Evolutionary conservation across 2,113 vertebrate species (phyloP).

Genomic region (Hepsetus odoe): DNA sequence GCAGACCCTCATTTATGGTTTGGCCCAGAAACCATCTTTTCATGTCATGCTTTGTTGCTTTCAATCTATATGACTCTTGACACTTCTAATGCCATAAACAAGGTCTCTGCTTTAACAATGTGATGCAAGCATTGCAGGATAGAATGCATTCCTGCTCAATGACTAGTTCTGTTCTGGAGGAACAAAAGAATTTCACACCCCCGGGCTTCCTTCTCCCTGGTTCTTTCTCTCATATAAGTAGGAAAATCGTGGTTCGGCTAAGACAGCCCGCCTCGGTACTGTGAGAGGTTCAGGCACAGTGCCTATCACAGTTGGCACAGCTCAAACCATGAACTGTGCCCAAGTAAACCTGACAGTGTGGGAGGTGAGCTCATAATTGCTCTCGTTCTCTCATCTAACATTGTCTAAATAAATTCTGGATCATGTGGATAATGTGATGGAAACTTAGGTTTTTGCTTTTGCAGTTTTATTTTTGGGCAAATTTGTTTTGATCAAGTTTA

Average conservation of each 20-base stretch:
- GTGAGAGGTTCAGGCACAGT: not conserved
- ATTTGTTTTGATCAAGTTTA: not conserved
- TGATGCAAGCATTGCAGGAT: constrained; percentile 52
- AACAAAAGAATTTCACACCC: constrained; percentile 34
- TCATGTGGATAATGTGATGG: not conserved
- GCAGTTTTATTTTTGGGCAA: not conserved
- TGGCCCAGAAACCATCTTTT: not conserved
- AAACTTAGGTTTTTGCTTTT: not conserved
- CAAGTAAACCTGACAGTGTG: not conserved
- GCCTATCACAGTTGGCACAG: constrained; percentile 13
- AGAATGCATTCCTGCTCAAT: constrained; percentile 18
- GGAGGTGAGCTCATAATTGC: constrained; percentile 19
- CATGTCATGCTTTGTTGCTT: constrained; percentile 15
- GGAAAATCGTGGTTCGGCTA: constrained; percentile 14
- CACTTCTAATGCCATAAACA: constrained; percentile 39
- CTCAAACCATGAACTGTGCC: not conserved
- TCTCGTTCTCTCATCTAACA: constrained; percentile 30
- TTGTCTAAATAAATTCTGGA: constrained; percentile 20
- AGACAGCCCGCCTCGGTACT: not conserved
- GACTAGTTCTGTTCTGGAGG: constrained; percentile 23
- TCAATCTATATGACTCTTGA: constrained; percentile 17
- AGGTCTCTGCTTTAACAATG: constrained; percentile 12
- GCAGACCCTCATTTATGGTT: constrained; percentile 29
- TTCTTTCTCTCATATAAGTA: constrained; percentile 33
- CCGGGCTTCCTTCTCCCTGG: not conserved